These are phyloP conservation scores for Pseudomyrmex cubaensis DNA, from an alignment of 1,140 invertebrate species.

Conservation along the genomic window DNA sequence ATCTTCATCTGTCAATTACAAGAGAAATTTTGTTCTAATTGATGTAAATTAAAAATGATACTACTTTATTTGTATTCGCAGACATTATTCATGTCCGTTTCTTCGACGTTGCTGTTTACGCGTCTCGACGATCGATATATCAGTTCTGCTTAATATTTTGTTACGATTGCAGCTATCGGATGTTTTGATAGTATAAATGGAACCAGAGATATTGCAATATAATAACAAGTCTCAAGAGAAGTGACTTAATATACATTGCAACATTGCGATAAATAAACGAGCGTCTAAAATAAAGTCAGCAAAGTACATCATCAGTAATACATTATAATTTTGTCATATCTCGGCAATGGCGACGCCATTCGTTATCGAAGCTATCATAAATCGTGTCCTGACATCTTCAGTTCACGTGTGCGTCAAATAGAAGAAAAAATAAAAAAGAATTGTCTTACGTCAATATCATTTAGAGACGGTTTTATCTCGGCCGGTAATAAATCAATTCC, in stretches of 20 bases:
- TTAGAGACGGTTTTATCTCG: conserved; percentile 60
- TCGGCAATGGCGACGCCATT: conserved; percentile 34
- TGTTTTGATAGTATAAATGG: neutral
- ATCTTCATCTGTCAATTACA: neutral
- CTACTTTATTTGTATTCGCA: conserved; percentile 21
- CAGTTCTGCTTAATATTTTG: conserved; percentile 23
- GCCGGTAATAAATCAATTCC: conserved; percentile 65
- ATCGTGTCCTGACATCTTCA: conserved; percentile 60
- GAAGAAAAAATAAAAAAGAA: neutral
- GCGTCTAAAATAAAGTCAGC: conserved; percentile 11
- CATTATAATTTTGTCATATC: conserved; percentile 39
- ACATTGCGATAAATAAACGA: neutral
- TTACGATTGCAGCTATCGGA: conserved; percentile 1
- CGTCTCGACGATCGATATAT: conserved; percentile 24
- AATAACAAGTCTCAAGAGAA: neutral
- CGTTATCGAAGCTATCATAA: conserved; percentile 75
- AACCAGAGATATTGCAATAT: neutral
- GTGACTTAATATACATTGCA: neutral
- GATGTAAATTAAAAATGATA: neutral
- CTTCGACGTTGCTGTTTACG: neutral
- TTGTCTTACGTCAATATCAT: conserved; percentile 55
- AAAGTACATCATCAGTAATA: conserved; percentile 34
- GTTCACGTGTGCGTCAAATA: conserved; percentile 12
- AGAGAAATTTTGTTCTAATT: conserved; percentile 34
- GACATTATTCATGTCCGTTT: neutral